Percentiles rank a stretch among this genome's conserved stretches.
phyloP scores from a whole-genome alignment of 2,888 invertebrate species.

The Suillia variegata region DNA sequence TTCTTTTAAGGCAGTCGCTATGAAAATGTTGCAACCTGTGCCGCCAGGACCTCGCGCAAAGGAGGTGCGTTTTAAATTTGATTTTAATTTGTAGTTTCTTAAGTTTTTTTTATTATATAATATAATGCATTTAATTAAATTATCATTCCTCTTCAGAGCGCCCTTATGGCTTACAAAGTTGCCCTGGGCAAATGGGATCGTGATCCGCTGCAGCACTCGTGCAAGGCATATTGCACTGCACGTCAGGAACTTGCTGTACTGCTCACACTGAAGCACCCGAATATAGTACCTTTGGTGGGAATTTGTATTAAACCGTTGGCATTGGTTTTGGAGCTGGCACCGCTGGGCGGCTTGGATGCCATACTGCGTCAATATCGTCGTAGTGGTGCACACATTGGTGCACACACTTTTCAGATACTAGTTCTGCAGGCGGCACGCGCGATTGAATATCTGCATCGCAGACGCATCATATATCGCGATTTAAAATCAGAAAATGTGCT shows the following conservation, averaged over 20 bases:
- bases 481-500: constrained; percentile 94
- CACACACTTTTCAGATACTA: constrained; percentile 81
- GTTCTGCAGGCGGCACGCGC: constrained; percentile 92
- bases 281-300: constrained; percentile 91
- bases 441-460: constrained; percentile 91
- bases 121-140: not conserved
- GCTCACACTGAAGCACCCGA: constrained; percentile 81
- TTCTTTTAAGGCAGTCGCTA: constrained; percentile 75
- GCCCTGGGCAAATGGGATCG: constrained; percentile 90
- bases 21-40: constrained; percentile 95
- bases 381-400: constrained; percentile 80
- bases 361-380: constrained; percentile 84
- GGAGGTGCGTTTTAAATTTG: constrained; percentile 40
- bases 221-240: constrained; percentile 95
- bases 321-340: constrained; percentile 87
- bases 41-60: constrained; percentile 70
- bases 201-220: constrained; percentile 89
- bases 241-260: constrained; percentile 93
- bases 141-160: no score
- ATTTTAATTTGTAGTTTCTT: not conserved
- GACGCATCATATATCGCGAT: constrained; percentile 83
- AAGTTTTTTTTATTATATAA: constrained; percentile 11
- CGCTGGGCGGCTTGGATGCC: constrained; percentile 84
- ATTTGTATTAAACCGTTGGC: constrained; percentile 89
- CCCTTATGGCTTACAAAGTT: constrained; percentile 64